These are phyloP conservation scores for Cheilosia variabilis DNA, from an alignment of 2,888 invertebrate species.

Conservation along the genomic window DNA sequence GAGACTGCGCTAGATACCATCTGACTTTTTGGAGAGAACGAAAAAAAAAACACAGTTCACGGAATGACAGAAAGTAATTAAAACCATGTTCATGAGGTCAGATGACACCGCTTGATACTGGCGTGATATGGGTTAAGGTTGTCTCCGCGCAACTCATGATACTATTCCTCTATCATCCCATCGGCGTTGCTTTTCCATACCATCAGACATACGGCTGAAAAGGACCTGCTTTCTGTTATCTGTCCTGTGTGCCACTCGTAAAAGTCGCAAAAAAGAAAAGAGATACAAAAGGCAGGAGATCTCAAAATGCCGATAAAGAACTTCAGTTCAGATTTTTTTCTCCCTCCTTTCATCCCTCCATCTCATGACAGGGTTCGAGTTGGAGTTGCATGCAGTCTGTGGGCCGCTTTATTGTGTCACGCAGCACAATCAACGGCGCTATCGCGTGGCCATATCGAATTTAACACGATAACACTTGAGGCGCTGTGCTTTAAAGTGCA, in stretches of 20 bases:
- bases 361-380: slow-evolving; percentile 31
- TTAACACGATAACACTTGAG: slow-evolving; percentile 72
- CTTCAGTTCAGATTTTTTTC: slow-evolving; percentile 15
- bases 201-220: slow-evolving; percentile 33
- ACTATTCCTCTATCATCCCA: slow-evolving; percentile 34
- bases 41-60: slow-evolving; percentile 48
- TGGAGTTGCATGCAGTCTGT: slow-evolving; percentile 61
- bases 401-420: slow-evolving; percentile 69
- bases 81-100: slow-evolving; percentile 73
- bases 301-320: slow-evolving; percentile 51
- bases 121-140: slow-evolving; percentile 72
- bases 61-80: slow-evolving; percentile 72
- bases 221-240: slow-evolving; percentile 54
- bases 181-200: slow-evolving; percentile 31
- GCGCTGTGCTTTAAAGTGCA: slow-evolving; percentile 19
- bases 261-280: slow-evolving; percentile 10
- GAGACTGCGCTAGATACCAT: slow-evolving; percentile 51
- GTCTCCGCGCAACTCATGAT: slow-evolving; percentile 34
- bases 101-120: slow-evolving; percentile 65
- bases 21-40: slow-evolving; percentile 16
- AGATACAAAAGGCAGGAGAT: slow-evolving; percentile 45
- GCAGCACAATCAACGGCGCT: slow-evolving; percentile 61
- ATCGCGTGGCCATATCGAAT: slow-evolving; percentile 72
- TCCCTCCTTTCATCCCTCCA: slow-evolving; percentile 40
- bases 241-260: slow-evolving; percentile 39